Base-by-base conservation (phyloP, 2,888 invertebrate species). In the Erebia epiphron region DNA sequence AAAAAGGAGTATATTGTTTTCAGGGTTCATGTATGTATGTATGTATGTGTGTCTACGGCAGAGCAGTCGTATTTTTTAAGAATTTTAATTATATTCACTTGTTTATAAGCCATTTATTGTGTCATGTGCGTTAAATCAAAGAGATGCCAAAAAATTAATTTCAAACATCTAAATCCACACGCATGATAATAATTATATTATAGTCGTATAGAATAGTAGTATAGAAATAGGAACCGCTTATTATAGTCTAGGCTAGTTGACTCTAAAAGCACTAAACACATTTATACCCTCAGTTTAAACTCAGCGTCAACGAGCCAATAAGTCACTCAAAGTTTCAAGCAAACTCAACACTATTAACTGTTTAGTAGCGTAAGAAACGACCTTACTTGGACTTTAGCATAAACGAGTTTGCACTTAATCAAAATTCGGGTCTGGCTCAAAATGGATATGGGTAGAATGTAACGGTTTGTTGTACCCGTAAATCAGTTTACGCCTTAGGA, bases 361-460 rank as follows among this genome's bases (percentile, higher is more conserved):
- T 74, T 72, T 64, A 69, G 72, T 73, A 70, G 69, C 67, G 71
- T 72, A 75, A 74, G 75, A 79, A 74, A 74, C 72, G 72, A 69
- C 69, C 69, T 72, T 63, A 72, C 67, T 72, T 69, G 67, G 67
- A 58, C 67, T 58, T 82, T 80, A 83, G 80, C 80, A 85, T 89
- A 90, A 90, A 90, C 90, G 89, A 85, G 87, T 90, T 90, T 85
- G 82, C 84, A 83, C 88, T 88, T 90, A 89, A 90, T 90, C 90
- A 90, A 88, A 90, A 90, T 90, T 89, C 87, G 88, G 89, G 89
- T 87, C 85, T 83, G 83, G 83, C 83, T 80, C 84, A 85, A 85
- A 70, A 58, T 35, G 58, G 67, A 67, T 67, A 67, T 67, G 67
- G 67, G 67, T 67, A 67, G 49, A 67, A 67, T 49, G 49, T 56